Conservation (phyloP, 92 coral and sea anemone genomes). For the Scolanthus callimorphus region DNA sequence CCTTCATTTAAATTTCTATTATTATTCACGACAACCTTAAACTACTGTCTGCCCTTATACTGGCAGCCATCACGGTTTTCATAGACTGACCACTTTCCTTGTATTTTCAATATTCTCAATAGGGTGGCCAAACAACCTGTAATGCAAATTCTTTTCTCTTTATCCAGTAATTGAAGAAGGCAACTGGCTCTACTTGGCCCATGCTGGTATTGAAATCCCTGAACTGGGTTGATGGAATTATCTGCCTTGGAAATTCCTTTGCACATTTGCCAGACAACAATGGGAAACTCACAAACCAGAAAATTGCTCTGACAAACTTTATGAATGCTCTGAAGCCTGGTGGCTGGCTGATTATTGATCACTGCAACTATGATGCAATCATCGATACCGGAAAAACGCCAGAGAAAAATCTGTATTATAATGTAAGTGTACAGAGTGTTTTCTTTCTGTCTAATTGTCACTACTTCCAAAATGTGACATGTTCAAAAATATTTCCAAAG, state of each 20-base stretch:
- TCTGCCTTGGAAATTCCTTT: conserved; percentile 97
- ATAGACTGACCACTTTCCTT: too few relatives aligned
- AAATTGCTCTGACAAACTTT: conserved; percentile 78
- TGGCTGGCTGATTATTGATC: conserved; percentile 91
- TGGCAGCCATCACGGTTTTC: too few relatives aligned
- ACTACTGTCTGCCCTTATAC: too few relatives aligned
- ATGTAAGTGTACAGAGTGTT: too few relatives aligned
- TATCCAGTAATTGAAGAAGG: conserved; percentile 88
- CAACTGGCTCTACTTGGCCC: conserved; percentile 83
- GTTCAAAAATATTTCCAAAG: too few relatives aligned
- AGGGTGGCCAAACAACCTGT: too few relatives aligned
- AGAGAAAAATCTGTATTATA: conserved; percentile 81
- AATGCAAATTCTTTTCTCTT: too few relatives aligned
- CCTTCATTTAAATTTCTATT: too few relatives aligned
- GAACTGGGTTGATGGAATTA: conserved; percentile 86
- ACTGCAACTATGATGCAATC: conserved; percentile 93
- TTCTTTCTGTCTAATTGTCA: too few relatives aligned
- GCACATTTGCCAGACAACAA: conserved; percentile 90
- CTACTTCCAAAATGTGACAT: too few relatives aligned
- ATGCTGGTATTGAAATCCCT: conserved; percentile 69
- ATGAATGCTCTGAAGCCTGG: conserved; percentile 86
- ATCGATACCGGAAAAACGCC: conserved; percentile 96
- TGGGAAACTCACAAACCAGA: conserved; percentile 82
- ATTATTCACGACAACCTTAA: too few relatives aligned
- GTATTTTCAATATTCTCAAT: too few relatives aligned